phyloP scores from a whole-genome alignment of 2,797 vertebrate genomes.

The Monodelphis domestica region DNA sequence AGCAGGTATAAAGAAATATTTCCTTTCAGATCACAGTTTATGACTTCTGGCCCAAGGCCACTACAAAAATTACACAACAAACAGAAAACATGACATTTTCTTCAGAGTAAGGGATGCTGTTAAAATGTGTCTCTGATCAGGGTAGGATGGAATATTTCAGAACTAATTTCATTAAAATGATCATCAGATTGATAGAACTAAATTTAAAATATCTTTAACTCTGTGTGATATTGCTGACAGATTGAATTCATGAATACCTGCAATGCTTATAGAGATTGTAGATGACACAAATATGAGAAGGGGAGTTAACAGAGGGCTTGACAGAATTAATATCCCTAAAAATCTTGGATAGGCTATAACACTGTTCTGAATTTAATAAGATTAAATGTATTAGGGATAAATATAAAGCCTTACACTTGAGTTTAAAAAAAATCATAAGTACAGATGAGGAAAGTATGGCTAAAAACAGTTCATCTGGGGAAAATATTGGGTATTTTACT shows the following conservation, averaged over 20 bases:
- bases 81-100: neutral
- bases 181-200: neutral
- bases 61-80: conserved; percentile 16
- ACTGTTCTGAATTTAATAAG: neutral
- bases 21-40: conserved; percentile 27
- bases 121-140: neutral
- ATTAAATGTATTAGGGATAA: neutral
- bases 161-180: neutral
- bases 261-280: neutral
- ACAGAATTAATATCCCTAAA: neutral
- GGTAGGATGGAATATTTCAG: neutral
- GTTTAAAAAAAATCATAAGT: neutral
- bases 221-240: neutral
- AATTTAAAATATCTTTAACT: neutral
- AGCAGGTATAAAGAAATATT: conserved; percentile 1
- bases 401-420: neutral
- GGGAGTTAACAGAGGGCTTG: neutral
- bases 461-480: neutral
- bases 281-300: neutral
- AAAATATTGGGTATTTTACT: neutral
- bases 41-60: neutral
- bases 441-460: neutral
- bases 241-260: neutral
- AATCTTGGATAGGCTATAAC: neutral
- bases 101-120: neutral